Evolutionary conservation across 2,888 invertebrate genomes (phyloP), one percentile per base, ranked within the genome.

Genomic region (Allophyes oxyacanthae): DNA sequence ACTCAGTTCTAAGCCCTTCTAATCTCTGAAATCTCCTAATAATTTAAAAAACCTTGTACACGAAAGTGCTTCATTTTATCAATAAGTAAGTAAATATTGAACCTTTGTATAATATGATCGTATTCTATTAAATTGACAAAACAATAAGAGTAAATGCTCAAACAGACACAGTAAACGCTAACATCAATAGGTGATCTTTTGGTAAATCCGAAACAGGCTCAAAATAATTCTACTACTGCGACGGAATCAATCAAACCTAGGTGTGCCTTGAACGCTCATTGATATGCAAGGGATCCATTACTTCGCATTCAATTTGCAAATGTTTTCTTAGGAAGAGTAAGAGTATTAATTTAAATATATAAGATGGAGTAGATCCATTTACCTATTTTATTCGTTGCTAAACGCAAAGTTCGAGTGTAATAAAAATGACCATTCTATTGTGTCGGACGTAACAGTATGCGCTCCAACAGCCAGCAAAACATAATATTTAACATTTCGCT

Each of bases 251-350:
- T 90, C 88, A 87, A 81, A 82, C 83, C 49, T 63, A 69, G 64
- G 84, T 87, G 84, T 76, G 81, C 77, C 83, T 79, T 73, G 71
- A 81, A 76, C 73, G 75, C 85, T 91, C 86, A 90, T 91, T 90
- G 83, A 87, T 87, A 90, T 90, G 89, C 89, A 89, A 86, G 88
- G 81, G 83, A 83, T 86, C 81, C 86, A 85, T 90, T 90, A 85
- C 86, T 82, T 82, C 82, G 82, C 85, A 86, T 89, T 89, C 85
- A 86, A 89, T 90, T 86, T 84, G 75, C 78, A 80, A 78, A 64
- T 77, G 78, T 84, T 86, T 84, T 80, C 81, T 82, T 81, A 79
- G 74, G 78, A 82, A 64, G n/a, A 70, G 51, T 49, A 48, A 68
- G 55, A 61, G 55, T 51, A 61, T 69, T 69, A 57, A 63, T 52